Conservation (phyloP, 2,888 invertebrate species). For the Chouioia cunea region DNA sequence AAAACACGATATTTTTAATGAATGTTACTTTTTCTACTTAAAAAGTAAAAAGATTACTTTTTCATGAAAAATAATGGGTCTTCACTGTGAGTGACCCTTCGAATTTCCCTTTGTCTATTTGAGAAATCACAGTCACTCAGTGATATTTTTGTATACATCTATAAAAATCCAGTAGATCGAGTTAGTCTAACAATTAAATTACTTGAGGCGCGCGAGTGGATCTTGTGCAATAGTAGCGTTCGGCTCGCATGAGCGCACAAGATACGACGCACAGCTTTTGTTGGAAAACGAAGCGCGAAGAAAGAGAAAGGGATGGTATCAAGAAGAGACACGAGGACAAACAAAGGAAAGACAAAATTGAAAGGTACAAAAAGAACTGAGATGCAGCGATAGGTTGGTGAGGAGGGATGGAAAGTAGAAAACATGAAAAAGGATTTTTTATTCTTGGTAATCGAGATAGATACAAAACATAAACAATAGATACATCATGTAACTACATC, state of each 20-base stretch:
- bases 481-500: too few species aligned
- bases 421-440: slow-evolving; percentile 4
- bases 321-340: slow-evolving; percentile 8
- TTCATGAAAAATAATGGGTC: too few species aligned
- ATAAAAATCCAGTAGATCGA: slow-evolving; percentile 13
- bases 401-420: not conserved
- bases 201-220: slow-evolving; percentile 3
- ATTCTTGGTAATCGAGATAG: not conserved
- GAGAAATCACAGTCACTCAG: not conserved
- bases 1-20: too few species aligned
- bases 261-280: slow-evolving; percentile 26
- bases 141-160: not conserved
- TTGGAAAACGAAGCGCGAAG: slow-evolving; percentile 26
- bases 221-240: not conserved
- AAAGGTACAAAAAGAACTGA: too few species aligned
- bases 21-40: too few species aligned
- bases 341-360: not conserved
- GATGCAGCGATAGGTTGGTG: too few species aligned
- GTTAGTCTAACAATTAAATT: slow-evolving; percentile 29
- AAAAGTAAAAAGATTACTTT: too few species aligned
- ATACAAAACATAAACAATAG: not conserved
- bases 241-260: not conserved
- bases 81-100: too few species aligned
- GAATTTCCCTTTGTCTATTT: not conserved
- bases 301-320: slow-evolving; percentile 1